Evolutionary conservation across 2,113 vertebrate genomes (phyloP), one percentile per base, ranked within the genome.

Genomic region (Cisticola juncidis): DNA sequence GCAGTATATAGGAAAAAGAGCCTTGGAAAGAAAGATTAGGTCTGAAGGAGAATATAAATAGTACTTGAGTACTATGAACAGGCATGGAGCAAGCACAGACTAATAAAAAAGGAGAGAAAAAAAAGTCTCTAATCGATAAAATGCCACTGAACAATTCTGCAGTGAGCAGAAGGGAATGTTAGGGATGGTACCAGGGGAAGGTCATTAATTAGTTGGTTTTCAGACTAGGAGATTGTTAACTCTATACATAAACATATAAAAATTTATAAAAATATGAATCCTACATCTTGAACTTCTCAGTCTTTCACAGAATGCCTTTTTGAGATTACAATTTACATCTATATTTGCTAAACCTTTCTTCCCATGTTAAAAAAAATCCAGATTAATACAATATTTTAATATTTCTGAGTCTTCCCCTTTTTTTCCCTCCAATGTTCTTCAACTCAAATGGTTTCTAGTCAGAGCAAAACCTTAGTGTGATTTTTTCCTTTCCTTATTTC

Each of bases 181-280:
- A 44, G 12, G 14, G 29, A 29, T 26, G 6, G 15, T 18, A 40
- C 4, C 14, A 45, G 2, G 6, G 1, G 2, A 8, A 44, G 5
- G 4, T 16, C 3, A 20, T 66, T 53, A 36, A 51, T 72, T 42
- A 42, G 5, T 8, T 12, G 8, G 25, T 54, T 82, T 71, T 66
- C 33, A 74, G 10, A 8, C 14, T 22, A 38, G 7, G 16, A 73
- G 6, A 57, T 28, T 36, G 4, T 35, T 50, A 78, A 28, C 2
- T 45, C 12, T 13, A 31, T 14, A 35, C 3, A 53, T 8, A 70
- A 61, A 36, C 8, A 35, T 2, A 66, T 20, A 36, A 42, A 9
- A 66, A 23, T 11, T 11, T 21, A 14, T 1, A 53, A 80, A 76
- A n/a, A 20, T 35, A 35, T 9, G 5, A 3, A 20, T 36, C 3